Evolutionary conservation across 2,113 vertebrate genomes (phyloP).

Genomic region (Hippopotamus amphibius): DNA sequence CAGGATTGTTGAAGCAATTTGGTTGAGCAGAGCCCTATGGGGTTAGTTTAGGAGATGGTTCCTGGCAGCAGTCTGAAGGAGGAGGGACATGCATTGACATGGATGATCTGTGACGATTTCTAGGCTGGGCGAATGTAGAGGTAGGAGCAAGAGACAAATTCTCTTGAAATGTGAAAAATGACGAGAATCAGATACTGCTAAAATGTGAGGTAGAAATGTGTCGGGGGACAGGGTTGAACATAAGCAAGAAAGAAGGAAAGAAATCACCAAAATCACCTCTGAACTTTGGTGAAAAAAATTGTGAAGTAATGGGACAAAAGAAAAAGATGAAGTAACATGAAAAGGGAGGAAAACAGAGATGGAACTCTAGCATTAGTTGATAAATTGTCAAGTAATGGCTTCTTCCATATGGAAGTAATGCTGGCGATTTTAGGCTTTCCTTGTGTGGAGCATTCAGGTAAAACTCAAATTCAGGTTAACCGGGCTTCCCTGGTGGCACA

Average conservation of each 20-base stretch:
- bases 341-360: not conserved
- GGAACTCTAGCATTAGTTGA: not conserved
- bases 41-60: conserved; percentile 59
- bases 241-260: not conserved
- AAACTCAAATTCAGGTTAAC: conserved; percentile 29
- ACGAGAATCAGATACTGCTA: conserved; percentile 1
- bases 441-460: not conserved
- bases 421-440: not conserved
- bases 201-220: conserved; percentile 23
- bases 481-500: too few species aligned
- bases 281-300: not conserved
- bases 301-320: not conserved
- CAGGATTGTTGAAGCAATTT: not conserved
- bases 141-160: conserved; percentile 6
- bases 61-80: conserved; percentile 54
- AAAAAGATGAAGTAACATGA: not conserved
- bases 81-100: conserved; percentile 37
- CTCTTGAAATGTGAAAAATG: conserved; percentile 45
- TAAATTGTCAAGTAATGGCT: not conserved
- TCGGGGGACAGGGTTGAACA: not conserved
- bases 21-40: conserved; percentile 41
- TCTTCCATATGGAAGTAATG: conserved; percentile 13
- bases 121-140: not conserved
- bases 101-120: conserved; percentile 68
- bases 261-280: not conserved